phyloP scores from a whole-genome alignment of 2,797 vertebrate species.

The Arctocebus calabarensis region DNA sequence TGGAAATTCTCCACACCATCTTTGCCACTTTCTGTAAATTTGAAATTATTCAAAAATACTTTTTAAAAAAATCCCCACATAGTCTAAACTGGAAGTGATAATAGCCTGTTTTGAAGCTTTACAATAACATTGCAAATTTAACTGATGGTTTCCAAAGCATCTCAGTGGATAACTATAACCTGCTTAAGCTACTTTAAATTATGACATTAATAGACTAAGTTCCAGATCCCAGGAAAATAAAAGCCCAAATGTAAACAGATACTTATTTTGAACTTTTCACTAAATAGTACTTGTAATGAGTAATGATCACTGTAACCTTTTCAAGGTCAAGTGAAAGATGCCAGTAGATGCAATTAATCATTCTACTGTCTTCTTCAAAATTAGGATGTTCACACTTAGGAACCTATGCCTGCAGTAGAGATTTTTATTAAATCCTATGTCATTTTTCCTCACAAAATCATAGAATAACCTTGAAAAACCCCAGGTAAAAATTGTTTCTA shows the following conservation, averaged over 20 bases:
- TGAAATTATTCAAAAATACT: background rate
- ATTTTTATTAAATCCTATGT: background rate
- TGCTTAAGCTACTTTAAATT: background rate
- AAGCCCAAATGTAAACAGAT: background rate
- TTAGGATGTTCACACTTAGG: background rate
- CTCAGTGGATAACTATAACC: background rate
- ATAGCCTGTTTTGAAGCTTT: background rate
- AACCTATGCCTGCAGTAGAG: background rate
- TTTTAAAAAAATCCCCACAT: background rate
- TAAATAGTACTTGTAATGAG: background rate
- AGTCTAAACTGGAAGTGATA: background rate
- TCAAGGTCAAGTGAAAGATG: constrained; percentile 34
- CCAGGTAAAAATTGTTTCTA: constrained; percentile 18
- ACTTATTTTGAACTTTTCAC: constrained; percentile 45
- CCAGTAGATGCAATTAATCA: constrained; percentile 2
- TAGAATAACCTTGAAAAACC: constrained; percentile 22
- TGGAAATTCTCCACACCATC: background rate
- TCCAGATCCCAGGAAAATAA: constrained; percentile 31
- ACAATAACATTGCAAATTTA: background rate
- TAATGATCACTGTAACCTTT: constrained; percentile 30
- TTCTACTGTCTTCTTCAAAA: background rate
- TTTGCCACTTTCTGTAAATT: constrained; percentile 8
- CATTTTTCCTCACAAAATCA: background rate
- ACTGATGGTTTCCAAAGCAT: background rate
- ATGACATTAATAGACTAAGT: background rate